These are phyloP conservation scores for Epirrhoe alternata DNA, from an alignment of 2,888 invertebrate species.

Conservation along the genomic window DNA sequence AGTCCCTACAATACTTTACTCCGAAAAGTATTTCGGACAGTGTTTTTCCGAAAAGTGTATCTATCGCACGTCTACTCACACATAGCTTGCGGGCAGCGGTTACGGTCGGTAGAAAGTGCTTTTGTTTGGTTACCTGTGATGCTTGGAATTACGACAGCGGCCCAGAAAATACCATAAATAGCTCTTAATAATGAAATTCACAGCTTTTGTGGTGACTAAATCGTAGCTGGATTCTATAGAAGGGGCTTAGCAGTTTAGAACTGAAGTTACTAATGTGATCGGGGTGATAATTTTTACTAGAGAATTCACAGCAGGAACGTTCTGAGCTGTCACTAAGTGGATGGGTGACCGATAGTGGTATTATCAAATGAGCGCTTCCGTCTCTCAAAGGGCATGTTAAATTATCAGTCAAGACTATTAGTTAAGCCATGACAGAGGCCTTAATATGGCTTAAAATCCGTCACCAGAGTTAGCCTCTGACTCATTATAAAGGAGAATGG, in stretches of 20 bases:
- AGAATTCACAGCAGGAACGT: not conserved
- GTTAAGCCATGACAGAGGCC: too few species aligned
- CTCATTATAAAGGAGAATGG: too few species aligned
- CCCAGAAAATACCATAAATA: conserved; percentile 28
- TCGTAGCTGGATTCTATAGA: not conserved
- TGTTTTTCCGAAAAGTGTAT: too few species aligned
- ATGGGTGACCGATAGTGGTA: too few species aligned
- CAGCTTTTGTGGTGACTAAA: conserved; percentile 24
- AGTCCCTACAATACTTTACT: not conserved
- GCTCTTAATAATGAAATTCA: conserved; percentile 25
- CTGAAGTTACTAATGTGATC: not conserved
- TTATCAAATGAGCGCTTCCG: too few species aligned
- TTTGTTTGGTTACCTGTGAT: conserved; percentile 36
- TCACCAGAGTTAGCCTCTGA: too few species aligned
- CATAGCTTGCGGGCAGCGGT: conserved; percentile 33
- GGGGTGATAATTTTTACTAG: not conserved
- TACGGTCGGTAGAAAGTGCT: conserved; percentile 29
- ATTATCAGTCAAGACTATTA: too few species aligned
- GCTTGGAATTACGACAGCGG: conserved; percentile 30
- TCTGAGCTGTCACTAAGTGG: too few species aligned
- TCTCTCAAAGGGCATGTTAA: too few species aligned
- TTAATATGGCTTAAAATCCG: too few species aligned
- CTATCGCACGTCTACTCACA: conserved; percentile 19
- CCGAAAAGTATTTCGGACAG: conserved; percentile 6
- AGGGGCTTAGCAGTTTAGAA: not conserved